Conservation (phyloP, 2,888 invertebrate species). For the Eupithecia pulchellata region DNA sequence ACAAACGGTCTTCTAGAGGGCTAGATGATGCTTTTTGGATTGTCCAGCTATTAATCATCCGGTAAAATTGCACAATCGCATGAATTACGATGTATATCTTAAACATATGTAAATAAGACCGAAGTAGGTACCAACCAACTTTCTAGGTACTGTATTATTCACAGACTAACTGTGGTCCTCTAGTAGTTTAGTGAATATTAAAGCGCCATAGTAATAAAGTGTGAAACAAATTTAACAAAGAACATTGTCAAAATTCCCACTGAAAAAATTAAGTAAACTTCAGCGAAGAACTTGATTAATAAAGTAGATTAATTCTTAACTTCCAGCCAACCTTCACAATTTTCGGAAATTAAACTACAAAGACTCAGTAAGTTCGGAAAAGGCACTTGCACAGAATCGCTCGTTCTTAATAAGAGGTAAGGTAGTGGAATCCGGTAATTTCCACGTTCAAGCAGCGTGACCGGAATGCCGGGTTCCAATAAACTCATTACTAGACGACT, state of each 20-base stretch:
- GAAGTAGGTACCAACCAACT: too few relatives aligned
- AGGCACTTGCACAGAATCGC: neutral
- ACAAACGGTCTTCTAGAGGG: too few relatives aligned
- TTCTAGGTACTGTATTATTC: too few relatives aligned
- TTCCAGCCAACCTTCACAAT: neutral
- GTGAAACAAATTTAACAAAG: neutral
- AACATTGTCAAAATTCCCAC: neutral
- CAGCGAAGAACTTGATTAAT: neutral
- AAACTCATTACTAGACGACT: conserved; percentile 48
- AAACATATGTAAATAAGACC: too few relatives aligned
- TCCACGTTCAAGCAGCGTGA: conserved; percentile 27
- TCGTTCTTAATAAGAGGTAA: conserved; percentile 14
- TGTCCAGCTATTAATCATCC: too few relatives aligned
- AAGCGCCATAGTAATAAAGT: neutral
- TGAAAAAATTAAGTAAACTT: neutral
- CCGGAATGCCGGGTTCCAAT: conserved; percentile 35
- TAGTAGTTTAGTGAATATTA: neutral
- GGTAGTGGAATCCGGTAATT: conserved; percentile 13
- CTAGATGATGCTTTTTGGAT: too few relatives aligned
- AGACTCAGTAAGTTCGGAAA: conserved; percentile 4
- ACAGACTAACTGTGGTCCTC: too few relatives aligned
- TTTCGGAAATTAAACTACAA: conserved; percentile 17
- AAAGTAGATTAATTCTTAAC: neutral
- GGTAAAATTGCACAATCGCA: too few relatives aligned
- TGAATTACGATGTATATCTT: too few relatives aligned